phyloP scores from a whole-genome alignment of 2,113 vertebrate species.

The Copsychus sechellarum region DNA sequence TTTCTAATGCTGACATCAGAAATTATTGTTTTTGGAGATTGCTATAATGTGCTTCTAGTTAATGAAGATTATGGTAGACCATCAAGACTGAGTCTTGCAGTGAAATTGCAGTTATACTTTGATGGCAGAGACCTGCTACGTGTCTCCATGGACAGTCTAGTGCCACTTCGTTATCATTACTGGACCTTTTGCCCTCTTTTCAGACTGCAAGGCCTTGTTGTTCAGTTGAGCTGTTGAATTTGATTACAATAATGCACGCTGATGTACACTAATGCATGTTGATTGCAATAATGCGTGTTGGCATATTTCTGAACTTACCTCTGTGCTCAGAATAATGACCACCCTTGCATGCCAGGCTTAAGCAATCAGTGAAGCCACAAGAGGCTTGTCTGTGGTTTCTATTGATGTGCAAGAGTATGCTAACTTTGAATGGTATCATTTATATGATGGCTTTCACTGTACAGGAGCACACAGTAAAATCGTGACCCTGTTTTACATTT shows the following conservation, averaged over 20 bases:
- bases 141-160: neutral
- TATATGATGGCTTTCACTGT: neutral
- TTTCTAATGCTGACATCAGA: neutral
- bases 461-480: neutral
- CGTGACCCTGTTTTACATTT: rapidly evolving
- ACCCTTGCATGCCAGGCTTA: neutral
- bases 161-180: neutral
- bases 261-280: neutral
- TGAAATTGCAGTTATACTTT: neutral
- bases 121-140: neutral
- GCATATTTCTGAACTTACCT: neutral
- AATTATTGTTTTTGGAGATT: neutral
- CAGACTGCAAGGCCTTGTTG: neutral
- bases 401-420: neutral
- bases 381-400: neutral
- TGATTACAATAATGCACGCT: rapidly evolving
- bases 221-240: neutral
- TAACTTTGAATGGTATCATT: neutral
- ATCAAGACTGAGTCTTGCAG: neutral
- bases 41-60: neutral
- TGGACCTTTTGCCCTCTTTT: neutral
- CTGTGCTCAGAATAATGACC: neutral
- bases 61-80: neutral
- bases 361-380: neutral
- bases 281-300: neutral